Evolutionary conservation across 2,888 invertebrate species (phyloP), one percentile per base, ranked within the genome.

Genomic region (Caenorhabditis sinica): DNA sequence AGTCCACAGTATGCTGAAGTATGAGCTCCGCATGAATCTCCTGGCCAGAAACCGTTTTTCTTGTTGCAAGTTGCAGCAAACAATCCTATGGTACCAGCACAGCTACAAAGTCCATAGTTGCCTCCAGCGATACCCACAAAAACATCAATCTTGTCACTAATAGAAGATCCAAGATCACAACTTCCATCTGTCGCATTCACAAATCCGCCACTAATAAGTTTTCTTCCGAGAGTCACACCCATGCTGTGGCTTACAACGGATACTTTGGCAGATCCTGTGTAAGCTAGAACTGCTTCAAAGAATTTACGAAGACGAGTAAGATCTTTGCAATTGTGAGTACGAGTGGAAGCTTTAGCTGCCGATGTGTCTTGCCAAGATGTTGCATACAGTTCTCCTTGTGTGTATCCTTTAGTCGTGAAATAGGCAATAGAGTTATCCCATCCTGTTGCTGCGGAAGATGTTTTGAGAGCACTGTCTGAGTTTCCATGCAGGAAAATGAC

Each of bases 361-460:
- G 75, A 83, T 28, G 83, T 88, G 71, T 90, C 89, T 60, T 89
- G 90, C 90, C 90, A 90, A 0, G 89, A 87, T 15, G 90, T 90
- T 9, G 90, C 90, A 58, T 90, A 90, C 0, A 90, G 77, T 28
- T 90, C 90, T 15, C 87, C 83, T 11, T 83, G 49, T 1, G 75
- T 85, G 82, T 88, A 90, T 36, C 88, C 89, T 36, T 83, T 72
- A 33, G 43, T 60, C 20, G 72, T n/a, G 71, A 90, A 90, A 30
- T 87, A 87, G n/a, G 30, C 36, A 30, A 89, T 86, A 20, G 86
- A 82, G 17, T 76, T 84, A 15, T 86, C 76, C 89, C 89, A 89
- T 61, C 89, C 89, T 30, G 89, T 89, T 23, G 88, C 82, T 23
- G 71, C 61, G 5, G 28, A 23, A 1, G 66, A 58, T 1, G 82